Evolutionary conservation across 2,888 invertebrate species (phyloP), one percentile per base, ranked within the genome.

Genomic region (Cephonodes hylas): DNA sequence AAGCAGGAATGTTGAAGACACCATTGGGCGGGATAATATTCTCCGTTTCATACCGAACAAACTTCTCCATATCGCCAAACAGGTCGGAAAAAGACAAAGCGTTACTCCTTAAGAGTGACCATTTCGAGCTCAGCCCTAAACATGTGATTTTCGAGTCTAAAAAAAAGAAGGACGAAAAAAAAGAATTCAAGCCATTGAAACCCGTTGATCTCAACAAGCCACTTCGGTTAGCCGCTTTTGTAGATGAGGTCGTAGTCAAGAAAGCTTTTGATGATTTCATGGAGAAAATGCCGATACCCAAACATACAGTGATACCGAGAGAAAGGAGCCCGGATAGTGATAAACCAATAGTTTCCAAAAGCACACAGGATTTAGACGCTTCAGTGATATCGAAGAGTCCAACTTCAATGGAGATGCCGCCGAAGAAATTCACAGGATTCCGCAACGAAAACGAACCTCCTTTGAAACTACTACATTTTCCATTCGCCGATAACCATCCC

Each of bases 21-120:
- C 97, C 98, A 13, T 93, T 96, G 64, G 99, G 99, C 7, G 96
- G 96, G 0, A 91, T 99, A 45, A 95, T 95, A 68, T 94, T 98
- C 78, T 95, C 96, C 0, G 96, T 98, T 10, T 95, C 96, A 0
- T 99, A 98, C 84, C 94, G 99, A 74, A 98, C 98, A 1, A 97
- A 98, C 88, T 96, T 99, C 94, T 96, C 98, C 1, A 96, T 98
- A 77, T 96, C 98, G 2, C 98, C 98, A 2, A 96, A 97, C 63
- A 95, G 95, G 66, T 93, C 94, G 1, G 95, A 94, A 46, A 95
- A 94, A 63, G 96, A 96, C 69, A 85, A 88, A 67, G 93, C 95
- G 0, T 94, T 97, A 42, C 94, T 98, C 93, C 90, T 98, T n/a
- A 98, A 98, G 83, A 98, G 97, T 78, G 97, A 98, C 84, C 98